Conservation (phyloP, 2,888 invertebrate genomes). For the Drosophila formosana region DNA sequence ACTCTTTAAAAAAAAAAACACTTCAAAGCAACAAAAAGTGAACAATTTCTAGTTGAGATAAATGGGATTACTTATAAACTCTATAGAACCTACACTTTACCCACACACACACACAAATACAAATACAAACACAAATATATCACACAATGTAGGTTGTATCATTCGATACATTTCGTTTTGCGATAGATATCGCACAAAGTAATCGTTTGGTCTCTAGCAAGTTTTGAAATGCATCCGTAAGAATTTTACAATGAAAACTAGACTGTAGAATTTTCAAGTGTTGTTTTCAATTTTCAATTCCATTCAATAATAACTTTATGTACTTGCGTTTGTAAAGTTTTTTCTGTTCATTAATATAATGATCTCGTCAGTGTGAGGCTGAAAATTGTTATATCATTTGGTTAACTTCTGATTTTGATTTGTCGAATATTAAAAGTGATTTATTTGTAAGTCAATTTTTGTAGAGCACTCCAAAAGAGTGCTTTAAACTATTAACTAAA, state of each 20-base stretch:
- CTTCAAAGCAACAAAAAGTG: constrained; percentile 16
- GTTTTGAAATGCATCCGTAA: constrained; percentile 27
- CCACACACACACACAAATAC: constrained; percentile 23
- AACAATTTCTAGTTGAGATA: constrained; percentile 16
- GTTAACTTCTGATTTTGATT: background rate
- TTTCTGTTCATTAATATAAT: constrained; percentile 4
- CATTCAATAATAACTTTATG: background rate
- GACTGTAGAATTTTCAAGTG: background rate
- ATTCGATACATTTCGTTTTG: background rate
- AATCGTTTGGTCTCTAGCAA: constrained; percentile 5
- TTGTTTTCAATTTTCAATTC: background rate
- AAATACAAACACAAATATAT: background rate
- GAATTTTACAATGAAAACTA: constrained; percentile 5
- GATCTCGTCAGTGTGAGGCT: background rate
- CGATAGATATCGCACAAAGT: background rate
- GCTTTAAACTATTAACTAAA: constrained; percentile 15
- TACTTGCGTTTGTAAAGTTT: background rate
- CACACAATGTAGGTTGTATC: constrained; percentile 5
- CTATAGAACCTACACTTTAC: constrained; percentile 12
- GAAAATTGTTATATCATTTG: background rate
- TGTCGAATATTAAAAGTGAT: constrained; percentile 2
- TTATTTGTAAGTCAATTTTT: constrained; percentile 15
- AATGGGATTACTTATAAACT: background rate
- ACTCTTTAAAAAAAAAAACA: constrained; percentile 31
- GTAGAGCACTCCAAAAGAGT: constrained; percentile 22